Conservation (phyloP, 2,113 vertebrate genomes). For the Stercorarius parasiticus region DNA sequence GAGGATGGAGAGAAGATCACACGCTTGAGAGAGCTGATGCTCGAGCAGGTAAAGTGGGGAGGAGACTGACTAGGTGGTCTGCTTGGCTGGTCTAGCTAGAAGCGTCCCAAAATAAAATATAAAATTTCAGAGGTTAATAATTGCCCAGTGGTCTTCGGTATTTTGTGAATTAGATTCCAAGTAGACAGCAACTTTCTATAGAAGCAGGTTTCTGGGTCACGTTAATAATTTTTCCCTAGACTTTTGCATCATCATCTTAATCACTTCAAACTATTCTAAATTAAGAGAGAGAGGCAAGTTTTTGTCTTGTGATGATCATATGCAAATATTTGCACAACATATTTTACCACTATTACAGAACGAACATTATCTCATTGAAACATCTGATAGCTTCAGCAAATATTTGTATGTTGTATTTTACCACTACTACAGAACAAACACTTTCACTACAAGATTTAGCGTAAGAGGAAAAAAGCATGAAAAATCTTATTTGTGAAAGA, state of each 20-base stretch:
- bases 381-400: neutral
- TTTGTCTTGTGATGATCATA: neutral
- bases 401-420: neutral
- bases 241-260: neutral
- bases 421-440: neutral
- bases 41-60: constrained; percentile 86
- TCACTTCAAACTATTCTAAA: neutral
- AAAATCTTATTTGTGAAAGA: neutral
- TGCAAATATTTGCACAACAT: neutral
- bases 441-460: neutral
- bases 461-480: neutral
- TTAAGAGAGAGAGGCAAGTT: neutral
- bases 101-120: neutral
- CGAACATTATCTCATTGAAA: neutral
- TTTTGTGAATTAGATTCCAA: neutral
- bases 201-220: neutral
- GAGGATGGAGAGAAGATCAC: constrained; percentile 98
- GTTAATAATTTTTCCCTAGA: neutral
- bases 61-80: neutral
- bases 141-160: neutral
- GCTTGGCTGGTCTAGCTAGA: neutral
- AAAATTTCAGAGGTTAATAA: neutral
- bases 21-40: constrained; percentile 94
- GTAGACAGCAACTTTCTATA: neutral
- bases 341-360: neutral